Conservation (phyloP, 1,140 invertebrate species). For the Radopholus similis region DNA sequence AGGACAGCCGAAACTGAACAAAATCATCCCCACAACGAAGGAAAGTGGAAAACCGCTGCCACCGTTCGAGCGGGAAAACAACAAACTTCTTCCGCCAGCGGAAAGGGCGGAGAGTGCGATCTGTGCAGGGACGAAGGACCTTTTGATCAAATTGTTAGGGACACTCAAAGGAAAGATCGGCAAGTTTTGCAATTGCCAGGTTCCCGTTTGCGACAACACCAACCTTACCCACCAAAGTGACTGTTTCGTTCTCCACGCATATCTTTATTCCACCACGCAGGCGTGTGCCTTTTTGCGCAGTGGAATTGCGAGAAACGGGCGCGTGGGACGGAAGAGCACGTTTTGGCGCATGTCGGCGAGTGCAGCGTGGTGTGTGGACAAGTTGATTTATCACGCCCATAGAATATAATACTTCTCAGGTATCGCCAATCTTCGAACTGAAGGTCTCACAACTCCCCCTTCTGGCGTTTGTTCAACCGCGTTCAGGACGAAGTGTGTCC, state of each 20-base stretch:
- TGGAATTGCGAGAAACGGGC: conserved; percentile 37
- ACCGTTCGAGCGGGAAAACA: conserved; percentile 10
- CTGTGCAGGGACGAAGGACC: background rate
- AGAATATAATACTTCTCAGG: background rate
- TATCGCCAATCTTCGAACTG: conserved; percentile 1
- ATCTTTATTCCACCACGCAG: conserved; percentile 19
- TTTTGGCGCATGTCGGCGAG: conserved; percentile 40
- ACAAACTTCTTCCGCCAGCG: too few species aligned
- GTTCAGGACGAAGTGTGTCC: conserved; percentile 42
- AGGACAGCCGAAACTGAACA: too few species aligned
- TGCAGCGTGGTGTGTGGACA: conserved; percentile 30
- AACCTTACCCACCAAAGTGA: conserved; percentile 29
- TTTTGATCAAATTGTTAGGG: conserved; percentile 18
- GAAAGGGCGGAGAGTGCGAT: background rate
- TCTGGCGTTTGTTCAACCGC: background rate
- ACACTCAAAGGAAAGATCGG: too few species aligned
- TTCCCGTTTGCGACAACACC: conserved; percentile 27
- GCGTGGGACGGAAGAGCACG: conserved; percentile 24
- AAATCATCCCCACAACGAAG: background rate
- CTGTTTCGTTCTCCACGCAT: background rate
- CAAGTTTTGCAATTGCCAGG: conserved; percentile 2
- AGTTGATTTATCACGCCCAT: too few species aligned
- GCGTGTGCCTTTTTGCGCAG: conserved; percentile 36
- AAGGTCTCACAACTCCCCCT: conserved; percentile 5
- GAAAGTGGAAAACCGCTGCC: too few species aligned